Base-by-base conservation (phyloP, 2,888 invertebrate genomes). In the Lampropteryx suffumata region DNA sequence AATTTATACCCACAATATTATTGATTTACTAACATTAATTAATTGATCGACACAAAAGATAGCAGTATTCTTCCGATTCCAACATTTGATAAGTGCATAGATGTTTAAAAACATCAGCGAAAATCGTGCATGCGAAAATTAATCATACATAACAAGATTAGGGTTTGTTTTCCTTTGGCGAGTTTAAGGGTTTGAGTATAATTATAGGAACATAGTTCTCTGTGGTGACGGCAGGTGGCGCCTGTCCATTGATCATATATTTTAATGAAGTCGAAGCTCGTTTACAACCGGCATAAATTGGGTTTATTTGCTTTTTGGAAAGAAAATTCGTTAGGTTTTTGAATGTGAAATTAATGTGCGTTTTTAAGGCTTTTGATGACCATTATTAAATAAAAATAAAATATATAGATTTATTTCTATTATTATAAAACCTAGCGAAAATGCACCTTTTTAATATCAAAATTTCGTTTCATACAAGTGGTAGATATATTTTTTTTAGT, bases 171-270 rank as follows among this genome's bases (percentile, higher is more conserved):
- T 43, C 5, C 27, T 30, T n/a, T 17, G n/a, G 29, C 7, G 13
- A 17, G 12, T 33, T 35, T 52, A 7, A 28, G 24, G 46, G 50
- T 39, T 50, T 29, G 44, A 41, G 40, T 49, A 28, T 53, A 45
- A 53, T 49, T 57, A 59, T 49, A 43, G 33, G 45, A 30, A 50
- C 48, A 48, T 57, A 57, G 60, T 60, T 60, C 40, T 12, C 17
- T 26, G 46, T 47, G 35, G 40, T 36, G 40, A 40, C 55, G 59
- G 55, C 83, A 83, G 83, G 82, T 83, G 83, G 79, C 82, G 77
- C 67, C 73, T 61, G 61, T 64, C 70, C 65, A 74, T 71, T 73
- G 76, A 71, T 77, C 74, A 77, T 83, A 76, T 80, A 82, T 73
- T 80, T 82, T 80, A 77, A 81, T 75, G 74, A 57, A 52, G 21